phyloP scores from a whole-genome alignment of 1,140 invertebrate genomes.

The Aphidius gifuensis region DNA sequence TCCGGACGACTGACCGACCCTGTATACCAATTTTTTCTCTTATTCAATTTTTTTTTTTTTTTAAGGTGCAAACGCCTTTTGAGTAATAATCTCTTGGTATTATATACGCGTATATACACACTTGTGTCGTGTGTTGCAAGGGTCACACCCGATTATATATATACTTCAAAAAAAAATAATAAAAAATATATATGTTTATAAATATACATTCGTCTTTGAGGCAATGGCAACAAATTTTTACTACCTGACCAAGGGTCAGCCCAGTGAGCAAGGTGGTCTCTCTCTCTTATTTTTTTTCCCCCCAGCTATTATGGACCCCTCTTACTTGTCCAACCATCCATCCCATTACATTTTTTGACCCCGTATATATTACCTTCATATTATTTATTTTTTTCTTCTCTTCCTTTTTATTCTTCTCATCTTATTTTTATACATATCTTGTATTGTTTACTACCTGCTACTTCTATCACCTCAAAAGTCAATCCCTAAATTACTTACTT shows the following conservation, averaged over 20 bases:
- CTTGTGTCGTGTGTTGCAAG: slow-evolving; percentile 33
- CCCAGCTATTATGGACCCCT: slow-evolving; percentile 16
- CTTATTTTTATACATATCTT: background rate
- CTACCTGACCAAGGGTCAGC: slow-evolving; percentile 54
- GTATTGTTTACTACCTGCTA: slow-evolving; percentile 15
- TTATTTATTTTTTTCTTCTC: too few relatives aligned
- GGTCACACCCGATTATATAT: slow-evolving; percentile 22
- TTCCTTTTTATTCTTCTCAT: too few relatives aligned
- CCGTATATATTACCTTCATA: too few relatives aligned
- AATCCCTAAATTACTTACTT: slow-evolving; percentile 1
- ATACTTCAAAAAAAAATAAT: background rate
- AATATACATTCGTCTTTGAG: background rate
- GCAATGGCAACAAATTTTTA: slow-evolving; percentile 24
- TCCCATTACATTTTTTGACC: background rate
- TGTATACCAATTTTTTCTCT: background rate
- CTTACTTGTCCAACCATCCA: background rate
- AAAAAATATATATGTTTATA: background rate
- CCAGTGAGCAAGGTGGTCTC: slow-evolving; percentile 33
- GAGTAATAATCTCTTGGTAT: slow-evolving; percentile 52
- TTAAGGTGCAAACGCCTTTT: slow-evolving; percentile 54
- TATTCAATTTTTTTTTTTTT: background rate
- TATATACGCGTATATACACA: slow-evolving; percentile 44
- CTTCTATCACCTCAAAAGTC: background rate
- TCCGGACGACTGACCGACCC: slow-evolving; percentile 48
- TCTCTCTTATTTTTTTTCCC: slow-evolving; percentile 17